phyloP scores from a whole-genome alignment of 2,113 vertebrate genomes.

The Macrotis lagotis region DNA sequence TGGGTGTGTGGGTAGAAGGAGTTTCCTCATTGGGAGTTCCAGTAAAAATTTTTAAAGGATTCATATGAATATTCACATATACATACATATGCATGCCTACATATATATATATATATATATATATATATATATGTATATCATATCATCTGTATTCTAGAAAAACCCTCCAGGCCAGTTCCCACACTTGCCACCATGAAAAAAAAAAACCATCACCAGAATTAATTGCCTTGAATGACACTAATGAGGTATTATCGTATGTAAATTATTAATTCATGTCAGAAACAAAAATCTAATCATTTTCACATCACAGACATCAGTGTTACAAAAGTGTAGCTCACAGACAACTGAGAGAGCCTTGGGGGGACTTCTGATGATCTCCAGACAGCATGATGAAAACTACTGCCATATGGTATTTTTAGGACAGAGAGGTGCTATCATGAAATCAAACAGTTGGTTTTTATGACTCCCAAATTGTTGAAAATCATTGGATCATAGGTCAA shows the following conservation, averaged over 20 bases:
- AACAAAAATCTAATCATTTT: background rate
- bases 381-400: background rate
- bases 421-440: background rate
- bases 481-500: background rate
- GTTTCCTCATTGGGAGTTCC: background rate
- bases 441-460: background rate
- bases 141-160: background rate
- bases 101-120: background rate
- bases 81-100: too few relatives aligned
- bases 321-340: background rate
- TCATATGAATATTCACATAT: too few relatives aligned
- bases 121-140: background rate
- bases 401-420: background rate
- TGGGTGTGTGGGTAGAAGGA: background rate
- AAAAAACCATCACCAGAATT: background rate
- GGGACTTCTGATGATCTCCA: background rate
- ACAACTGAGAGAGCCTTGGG: background rate
- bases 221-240: fast-evolving
- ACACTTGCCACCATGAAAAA: background rate
- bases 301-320: background rate
- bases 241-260: background rate
- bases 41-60: too few relatives aligned
- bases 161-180: background rate
- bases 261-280: background rate
- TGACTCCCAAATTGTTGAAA: background rate